These are phyloP conservation scores for Ramphastos sulfuratus DNA, from an alignment of 2,113 vertebrate genomes.

Conservation along the genomic window DNA sequence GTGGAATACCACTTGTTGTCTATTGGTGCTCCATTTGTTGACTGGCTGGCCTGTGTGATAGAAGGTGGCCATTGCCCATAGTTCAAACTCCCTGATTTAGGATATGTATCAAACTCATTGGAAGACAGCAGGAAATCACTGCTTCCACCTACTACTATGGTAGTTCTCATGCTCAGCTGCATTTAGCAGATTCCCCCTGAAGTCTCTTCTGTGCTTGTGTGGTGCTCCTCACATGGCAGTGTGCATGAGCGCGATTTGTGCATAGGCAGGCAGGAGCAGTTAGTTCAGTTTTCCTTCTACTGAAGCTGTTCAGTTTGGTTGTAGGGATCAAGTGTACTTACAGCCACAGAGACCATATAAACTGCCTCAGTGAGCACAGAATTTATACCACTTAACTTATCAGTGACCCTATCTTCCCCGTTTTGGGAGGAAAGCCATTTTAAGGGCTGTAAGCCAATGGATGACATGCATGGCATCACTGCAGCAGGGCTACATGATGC, in stretches of 20 bases:
- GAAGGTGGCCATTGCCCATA: background rate
- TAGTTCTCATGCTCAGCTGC: background rate
- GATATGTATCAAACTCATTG: background rate
- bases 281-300: background rate
- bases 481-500: rapidly evolving
- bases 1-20: background rate
- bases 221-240: rapidly evolving
- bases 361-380: background rate
- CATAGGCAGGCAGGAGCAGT: background rate
- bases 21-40: background rate
- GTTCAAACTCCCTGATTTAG: background rate
- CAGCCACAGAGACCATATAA: background rate
- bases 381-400: background rate
- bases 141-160: background rate
- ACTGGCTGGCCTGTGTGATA: background rate
- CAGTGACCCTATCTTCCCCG: background rate
- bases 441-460: rapidly evolving
- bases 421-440: background rate
- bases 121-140: background rate
- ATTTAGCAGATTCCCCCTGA: background rate
- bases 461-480: background rate
- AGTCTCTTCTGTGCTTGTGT: background rate
- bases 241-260: background rate
- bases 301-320: background rate
- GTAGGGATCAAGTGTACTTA: background rate